Conservation (phyloP, 2,113 vertebrate genomes). For the Saccopteryx leptura region DNA sequence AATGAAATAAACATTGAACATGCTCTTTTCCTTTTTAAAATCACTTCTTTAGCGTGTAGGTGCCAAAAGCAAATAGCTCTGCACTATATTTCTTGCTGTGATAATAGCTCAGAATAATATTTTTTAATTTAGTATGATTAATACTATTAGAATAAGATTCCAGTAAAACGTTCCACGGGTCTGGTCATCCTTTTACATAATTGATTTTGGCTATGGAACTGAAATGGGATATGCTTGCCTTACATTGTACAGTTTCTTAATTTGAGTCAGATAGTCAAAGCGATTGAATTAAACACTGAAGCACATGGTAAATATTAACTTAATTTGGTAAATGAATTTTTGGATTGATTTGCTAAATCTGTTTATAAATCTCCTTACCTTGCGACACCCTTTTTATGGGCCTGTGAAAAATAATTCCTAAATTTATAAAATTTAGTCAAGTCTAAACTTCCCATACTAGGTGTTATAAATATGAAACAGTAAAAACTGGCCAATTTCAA, state of each 20-base stretch:
- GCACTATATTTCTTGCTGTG: neutral
- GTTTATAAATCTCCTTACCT: neutral
- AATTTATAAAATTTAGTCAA: slow-evolving; percentile 17
- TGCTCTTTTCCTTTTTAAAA: neutral
- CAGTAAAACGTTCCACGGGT: neutral
- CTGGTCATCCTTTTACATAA: neutral
- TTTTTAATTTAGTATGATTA: slow-evolving; percentile 28
- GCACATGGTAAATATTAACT: slow-evolving; percentile 2
- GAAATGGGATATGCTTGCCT: neutral
- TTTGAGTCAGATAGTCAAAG: slow-evolving; percentile 5
- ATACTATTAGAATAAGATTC: neutral
- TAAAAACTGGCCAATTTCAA: neutral
- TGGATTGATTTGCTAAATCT: slow-evolving; percentile 24
- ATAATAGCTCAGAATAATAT: neutral
- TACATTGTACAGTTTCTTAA: slow-evolving; percentile 42
- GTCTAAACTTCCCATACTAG: neutral
- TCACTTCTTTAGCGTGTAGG: neutral
- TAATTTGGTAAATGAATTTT: slow-evolving; percentile 36
- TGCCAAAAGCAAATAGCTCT: slow-evolving; percentile 32
- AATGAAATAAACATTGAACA: neutral
- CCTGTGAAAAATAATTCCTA: slow-evolving; percentile 18
- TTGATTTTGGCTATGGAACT: neutral
- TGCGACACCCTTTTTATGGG: neutral
- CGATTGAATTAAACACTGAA: neutral
- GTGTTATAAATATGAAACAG: neutral